Conservation (phyloP, 2,888 invertebrate species). For the Drosophila bunnanda region DNA sequence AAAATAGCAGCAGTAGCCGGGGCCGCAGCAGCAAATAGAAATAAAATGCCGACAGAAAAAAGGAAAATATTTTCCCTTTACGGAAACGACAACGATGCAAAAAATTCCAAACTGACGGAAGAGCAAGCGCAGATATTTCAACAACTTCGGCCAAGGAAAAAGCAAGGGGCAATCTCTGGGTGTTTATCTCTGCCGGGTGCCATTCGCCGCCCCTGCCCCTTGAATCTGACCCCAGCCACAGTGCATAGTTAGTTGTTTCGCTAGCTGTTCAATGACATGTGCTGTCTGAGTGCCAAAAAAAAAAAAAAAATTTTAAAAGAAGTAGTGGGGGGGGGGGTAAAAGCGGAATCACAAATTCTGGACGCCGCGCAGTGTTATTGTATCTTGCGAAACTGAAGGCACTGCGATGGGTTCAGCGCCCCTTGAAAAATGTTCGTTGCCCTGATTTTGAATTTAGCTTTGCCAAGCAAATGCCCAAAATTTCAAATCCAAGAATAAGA, state of each 20-base stretch:
- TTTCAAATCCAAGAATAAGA: constrained; percentile 3
- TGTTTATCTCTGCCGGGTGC: constrained; percentile 54
- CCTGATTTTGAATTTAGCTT: constrained; percentile 44
- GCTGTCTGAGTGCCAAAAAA: constrained; percentile 72
- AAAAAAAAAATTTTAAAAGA: too few relatives aligned
- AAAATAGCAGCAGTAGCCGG: constrained; percentile 1
- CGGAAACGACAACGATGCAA: constrained; percentile 66
- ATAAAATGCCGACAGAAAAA: constrained; percentile 14
- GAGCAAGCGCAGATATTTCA: constrained; percentile 73
- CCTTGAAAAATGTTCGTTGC: constrained; percentile 69
- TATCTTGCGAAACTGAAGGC: constrained; percentile 58
- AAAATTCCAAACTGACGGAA: constrained; percentile 78
- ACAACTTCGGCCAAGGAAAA: constrained; percentile 53
- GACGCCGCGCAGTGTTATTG: constrained; percentile 62
- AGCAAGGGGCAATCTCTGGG: constrained; percentile 6
- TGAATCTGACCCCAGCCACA: constrained; percentile 14
- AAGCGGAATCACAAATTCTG: too few relatives aligned
- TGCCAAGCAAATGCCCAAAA: constrained; percentile 34
- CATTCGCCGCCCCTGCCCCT: constrained; percentile 16
- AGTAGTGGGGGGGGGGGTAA: too few relatives aligned
- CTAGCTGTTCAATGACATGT: constrained; percentile 72
- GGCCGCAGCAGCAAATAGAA: constrained; percentile 1
- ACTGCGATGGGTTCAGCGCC: constrained; percentile 68
- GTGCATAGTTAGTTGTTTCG: constrained; percentile 63
- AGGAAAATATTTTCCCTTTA: constrained; percentile 63